Conservation (phyloP, 2,113 vertebrate species). For the Bos taurus region ARS-UCD2.0 NC_037338.1:47950001-47950500, state of each 20-base stretch:
- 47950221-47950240: background rate
- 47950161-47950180: background rate
- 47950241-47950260: background rate
- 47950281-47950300: background rate
- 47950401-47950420: background rate
- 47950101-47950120: background rate
- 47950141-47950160: background rate
- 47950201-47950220: background rate
- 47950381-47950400: background rate
- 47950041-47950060: background rate
- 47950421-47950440: too few species aligned
- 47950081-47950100: background rate
- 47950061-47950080: background rate
- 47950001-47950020: background rate
- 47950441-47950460: background rate
- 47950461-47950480: background rate
- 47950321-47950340: background rate
- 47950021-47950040: background rate
- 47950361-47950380: background rate
- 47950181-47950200: background rate
- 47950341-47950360: background rate
- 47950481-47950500: background rate
- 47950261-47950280: background rate
- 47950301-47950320: background rate
- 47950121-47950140: background rate